Evolutionary conservation across 2,113 vertebrate species (phyloP), one percentile per base, ranked within the genome.

Genomic region (Otolemur garnettii): DNA sequence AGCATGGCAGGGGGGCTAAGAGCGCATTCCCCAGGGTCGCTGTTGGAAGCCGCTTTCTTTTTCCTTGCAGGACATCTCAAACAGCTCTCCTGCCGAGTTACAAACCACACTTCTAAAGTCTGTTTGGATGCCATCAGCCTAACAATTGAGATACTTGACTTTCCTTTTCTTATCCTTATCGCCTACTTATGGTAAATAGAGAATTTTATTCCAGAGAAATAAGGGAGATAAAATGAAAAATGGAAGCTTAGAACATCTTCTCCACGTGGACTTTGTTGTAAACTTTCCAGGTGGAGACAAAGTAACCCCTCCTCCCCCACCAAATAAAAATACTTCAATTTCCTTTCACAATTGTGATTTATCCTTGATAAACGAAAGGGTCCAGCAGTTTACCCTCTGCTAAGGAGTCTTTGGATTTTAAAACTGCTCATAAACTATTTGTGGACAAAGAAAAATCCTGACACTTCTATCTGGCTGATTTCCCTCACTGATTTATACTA

Each of bases 1-100:
- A 99, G 98, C 99, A 99, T 92, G 96, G 98, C 93, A 94, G 98
- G 98, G 99, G 98, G 99, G 97, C 98, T 97, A 97, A 97, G 96
- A 99, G 98, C 98, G 98, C 99, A 99, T 99, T 99, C 99, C 99
- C 98, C 91, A 98, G 98, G 98, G 99, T 99, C 99, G 98, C 99
- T 99, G 98, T 99, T 99, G 99, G 98, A 98, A 97, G 97, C 97
- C 89, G 98, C 98, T 98, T 99, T 99, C 98, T 98, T 99, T 99
- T 98, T 99, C 98, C 97, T 98, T 98, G 97, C 80, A 13, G 5
- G 72, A 45, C 95, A 62, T 86, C 22, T 98, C 98, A 99, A 99
- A 99, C 98, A 98, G 94, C 97, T 99, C 86, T 93, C 96, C 80
- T 28, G 86, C 74, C 7, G 7, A 1, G 59, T 83, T 85, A 90